These are phyloP conservation scores for Odiellus spinosus DNA, from an alignment of 2,888 invertebrate species.

Conservation along the genomic window DNA sequence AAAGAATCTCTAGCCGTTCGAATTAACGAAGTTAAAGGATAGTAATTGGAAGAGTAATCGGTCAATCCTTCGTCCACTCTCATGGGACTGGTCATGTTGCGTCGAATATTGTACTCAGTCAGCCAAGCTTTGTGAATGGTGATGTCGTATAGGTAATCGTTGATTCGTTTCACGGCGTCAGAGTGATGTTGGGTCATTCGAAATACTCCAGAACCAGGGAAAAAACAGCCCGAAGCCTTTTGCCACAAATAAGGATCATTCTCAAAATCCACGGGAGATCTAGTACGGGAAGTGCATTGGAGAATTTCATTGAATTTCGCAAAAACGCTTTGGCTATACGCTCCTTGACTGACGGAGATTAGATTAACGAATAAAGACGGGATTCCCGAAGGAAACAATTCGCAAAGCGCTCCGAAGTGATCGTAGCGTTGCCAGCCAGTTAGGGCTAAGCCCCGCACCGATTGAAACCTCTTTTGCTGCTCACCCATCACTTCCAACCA, in stretches of 20 bases:
- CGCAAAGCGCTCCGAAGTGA: conserved; percentile 26
- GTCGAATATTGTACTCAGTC: conserved; percentile 21
- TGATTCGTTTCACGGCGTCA: conserved; percentile 18
- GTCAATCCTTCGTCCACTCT: conserved; percentile 26
- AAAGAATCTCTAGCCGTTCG: conserved; percentile 39
- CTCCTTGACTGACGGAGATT: conserved; percentile 35
- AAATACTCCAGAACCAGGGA: conserved; percentile 44
- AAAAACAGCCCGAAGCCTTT: conserved; percentile 43
- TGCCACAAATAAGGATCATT: conserved; percentile 45
- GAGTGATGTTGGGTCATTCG: conserved; percentile 19
- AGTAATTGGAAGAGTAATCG: conserved; percentile 18
- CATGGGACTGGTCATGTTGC: conserved; percentile 20
- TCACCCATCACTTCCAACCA: conserved; percentile 41
- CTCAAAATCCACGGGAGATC: conserved; percentile 32
- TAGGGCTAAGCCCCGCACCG: conserved; percentile 24
- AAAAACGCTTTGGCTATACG: conserved; percentile 14
- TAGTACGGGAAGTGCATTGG: conserved; percentile 15
- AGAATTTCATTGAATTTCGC: conserved; percentile 18
- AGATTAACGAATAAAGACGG: conserved; percentile 25
- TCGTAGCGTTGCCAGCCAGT: conserved; percentile 28
- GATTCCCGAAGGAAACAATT: conserved; percentile 25
- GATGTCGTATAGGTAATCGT: conserved; percentile 21
- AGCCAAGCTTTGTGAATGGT: conserved; percentile 22
- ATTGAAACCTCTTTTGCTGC: conserved; percentile 19
- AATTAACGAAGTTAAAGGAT: conserved; percentile 16